Base-by-base conservation (phyloP, 2,888 invertebrate species). In the Oscheius sp. region DNA sequence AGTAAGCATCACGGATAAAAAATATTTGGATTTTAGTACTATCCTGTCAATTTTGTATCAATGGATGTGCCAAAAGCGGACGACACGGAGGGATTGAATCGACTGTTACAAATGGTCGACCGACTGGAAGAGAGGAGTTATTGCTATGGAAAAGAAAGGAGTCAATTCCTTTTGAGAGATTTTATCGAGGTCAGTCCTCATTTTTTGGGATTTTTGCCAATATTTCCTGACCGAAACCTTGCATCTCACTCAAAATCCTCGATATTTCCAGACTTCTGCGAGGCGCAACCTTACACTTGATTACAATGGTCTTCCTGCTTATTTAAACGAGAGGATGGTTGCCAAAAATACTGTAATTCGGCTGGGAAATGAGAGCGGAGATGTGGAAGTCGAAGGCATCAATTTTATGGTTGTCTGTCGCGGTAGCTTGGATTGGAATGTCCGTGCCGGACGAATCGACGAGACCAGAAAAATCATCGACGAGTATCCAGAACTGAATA, bases 21-120 rank as follows among this genome's bases (percentile, higher is more conserved):
- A 6, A 49, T 46, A 1, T 2, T n/a, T 1, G 25, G 9, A 68
- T 2, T 55, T 43, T 52, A 85, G 82, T 85, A 86, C 64, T 76
- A 76, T 1, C 86, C 86, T n/a, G 49, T 87, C 5, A 83, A 83
- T 52, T 85, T 85, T 68, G 76, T 86, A 66, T 82, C 85, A 0
- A 72, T 71, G 27, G 73, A 69, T 27, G 79, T 83, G 27, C 86
- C 86, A 53, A 74, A 82, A 73, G 72, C 84, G 12, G 18, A 46
- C 7, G 76, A 86, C 46, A 35, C 69, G 3, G 58, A 58, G 12
- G 78, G 84, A 45, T 64, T 80, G 23, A 63, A 35, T 21, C 61
- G 69, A 2, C 84, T 84, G 25, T 56, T 81, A 3, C 52, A 73
- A 56, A 77, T 86, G 79, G 69, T 86, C 16, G 68, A 71, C 18